Base-by-base conservation (phyloP, 2,113 vertebrate species). In the Poeciliopsis prolifica region DNA sequence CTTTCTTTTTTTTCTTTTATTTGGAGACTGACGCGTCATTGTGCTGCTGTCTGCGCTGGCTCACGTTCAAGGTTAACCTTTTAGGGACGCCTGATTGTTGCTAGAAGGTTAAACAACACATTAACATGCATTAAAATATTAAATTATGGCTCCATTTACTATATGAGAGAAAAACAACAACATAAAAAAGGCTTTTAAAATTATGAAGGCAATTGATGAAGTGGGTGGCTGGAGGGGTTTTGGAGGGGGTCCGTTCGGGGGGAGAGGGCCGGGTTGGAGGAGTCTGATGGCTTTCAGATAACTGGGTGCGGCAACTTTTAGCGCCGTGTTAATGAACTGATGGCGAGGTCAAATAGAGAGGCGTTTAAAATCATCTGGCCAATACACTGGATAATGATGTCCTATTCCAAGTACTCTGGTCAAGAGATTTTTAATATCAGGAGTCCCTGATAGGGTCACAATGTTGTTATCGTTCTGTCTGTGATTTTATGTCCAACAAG, bases 41-140 rank as follows among this genome's bases (percentile, higher is more conserved):
- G 91, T 94, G 93, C 95, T 95, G 94, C 92, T 95, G 95, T 89
- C 88, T 85, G 94, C 92, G 85, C 94, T 95, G 95, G 94, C 96
- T 92, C 84, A 87, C 91, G 93, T 95, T 96, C 94, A 95, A 96
- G 95, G 94, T 96, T 96, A 96, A 96, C 95, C 95, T 97, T 96
- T 96, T 91, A 94, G 86, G 94, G 93, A 91, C 79, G 86, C 83
- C 91, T 93, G 91, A 94, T 94, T 93, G 93, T 94, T 93, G 92
- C 83, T 85, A 92, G 92, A 95, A 95, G 93, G 93, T 95, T 94
- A 94, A 95, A 94, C 93, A 94, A 93, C 92, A 92, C 94, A 95
- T 95, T 95, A 95, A 94, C 93, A 93, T 94, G 94, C 92, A 94
- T 94, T 94, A 91, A 95, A 94, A 95, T 93, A 92, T 94, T 94